These are phyloP conservation scores for Drosophila gaucha DNA, from an alignment of 2,888 invertebrate species.

Conservation along the genomic window DNA sequence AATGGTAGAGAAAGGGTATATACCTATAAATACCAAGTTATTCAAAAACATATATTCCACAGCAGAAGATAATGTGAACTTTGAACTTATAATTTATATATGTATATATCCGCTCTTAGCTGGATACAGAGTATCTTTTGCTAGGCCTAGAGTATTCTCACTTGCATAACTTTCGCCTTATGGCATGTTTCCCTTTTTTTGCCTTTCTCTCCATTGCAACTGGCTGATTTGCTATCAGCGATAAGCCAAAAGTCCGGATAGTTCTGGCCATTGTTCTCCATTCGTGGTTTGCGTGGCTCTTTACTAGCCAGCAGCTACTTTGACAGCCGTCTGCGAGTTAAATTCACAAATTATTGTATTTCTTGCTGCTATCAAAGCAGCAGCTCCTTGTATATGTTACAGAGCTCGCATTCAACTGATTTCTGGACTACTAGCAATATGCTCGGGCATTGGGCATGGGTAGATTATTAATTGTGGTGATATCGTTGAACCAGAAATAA, in stretches of 20 bases:
- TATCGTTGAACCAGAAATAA: constrained; percentile 51
- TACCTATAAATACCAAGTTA: neutral
- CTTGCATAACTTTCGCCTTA: constrained; percentile 54
- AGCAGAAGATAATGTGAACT: too few species aligned
- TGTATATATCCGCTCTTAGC: neutral
- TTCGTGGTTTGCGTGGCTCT: constrained; percentile 9
- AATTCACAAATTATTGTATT: constrained; percentile 34
- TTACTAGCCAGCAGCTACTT: constrained; percentile 42
- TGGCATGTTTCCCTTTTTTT: constrained; percentile 47
- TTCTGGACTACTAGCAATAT: constrained; percentile 45
- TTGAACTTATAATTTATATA: too few species aligned
- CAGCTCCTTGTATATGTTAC: constrained; percentile 68
- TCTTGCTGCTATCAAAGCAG: constrained; percentile 50
- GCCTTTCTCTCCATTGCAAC: constrained; percentile 26
- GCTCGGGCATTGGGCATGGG: neutral
- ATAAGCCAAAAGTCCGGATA: constrained; percentile 48
- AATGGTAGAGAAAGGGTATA: neutral
- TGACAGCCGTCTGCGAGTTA: constrained; percentile 50
- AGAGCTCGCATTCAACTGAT: constrained; percentile 49
- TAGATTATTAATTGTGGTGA: constrained; percentile 58
- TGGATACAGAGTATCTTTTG: neutral
- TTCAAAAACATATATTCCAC: neutral
- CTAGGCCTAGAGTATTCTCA: neutral
- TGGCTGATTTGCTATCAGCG: constrained; percentile 57
- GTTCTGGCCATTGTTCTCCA: constrained; percentile 1